Evolutionary conservation across 30 jellyfish, hydroid and myxozoan genomes (phyloP), one percentile per base, ranked within the genome.

Genomic region (Euphysa ruthae): DNA sequence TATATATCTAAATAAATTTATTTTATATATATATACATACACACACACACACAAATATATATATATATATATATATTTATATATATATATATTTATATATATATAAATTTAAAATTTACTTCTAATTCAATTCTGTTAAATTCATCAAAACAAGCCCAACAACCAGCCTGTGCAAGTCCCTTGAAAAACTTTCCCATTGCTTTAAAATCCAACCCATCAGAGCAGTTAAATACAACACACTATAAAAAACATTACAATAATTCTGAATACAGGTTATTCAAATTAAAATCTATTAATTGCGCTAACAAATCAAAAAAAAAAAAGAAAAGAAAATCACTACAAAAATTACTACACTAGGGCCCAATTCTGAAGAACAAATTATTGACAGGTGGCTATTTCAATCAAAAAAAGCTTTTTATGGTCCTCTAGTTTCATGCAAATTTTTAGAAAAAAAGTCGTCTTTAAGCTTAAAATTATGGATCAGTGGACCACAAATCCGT

Each of bases 141-240:
- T 52, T 85, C 96, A 57, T 85, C 96, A 71, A 85, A 85, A 54
- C 96, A 85, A 22, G 96, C 94, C 96, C 96, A 85, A 1, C 88
- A 63, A 8, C 96, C 96, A 21, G 96, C 96, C 50, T 85, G 96
- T n/a, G 96, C 94, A 22, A 78, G 72, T 1, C 95, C 95, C 70
- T 84, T 84, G 66, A 84, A 84, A 70, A 84, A 84, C 70, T 84
- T 84, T 30, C 95, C 95, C 95, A 84, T 84, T 58, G 95, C 95
- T 61, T 84, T 84, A 81, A 42, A 84, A 38, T 84, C 95, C 21
- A 84, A 77, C 6, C 95, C 95, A 77, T 84, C 95, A 12, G 95
- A 84, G 55, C 95, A 84, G 25, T 84, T 84, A 70, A 84, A 84
- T 29, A 84, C 95, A 31, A 84, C 95, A 76, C 95, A 84, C 95